These are phyloP conservation scores for Gallinago nigripennis DNA, from an alignment of 2,797 vertebrate genomes.

Conservation along the genomic window DNA sequence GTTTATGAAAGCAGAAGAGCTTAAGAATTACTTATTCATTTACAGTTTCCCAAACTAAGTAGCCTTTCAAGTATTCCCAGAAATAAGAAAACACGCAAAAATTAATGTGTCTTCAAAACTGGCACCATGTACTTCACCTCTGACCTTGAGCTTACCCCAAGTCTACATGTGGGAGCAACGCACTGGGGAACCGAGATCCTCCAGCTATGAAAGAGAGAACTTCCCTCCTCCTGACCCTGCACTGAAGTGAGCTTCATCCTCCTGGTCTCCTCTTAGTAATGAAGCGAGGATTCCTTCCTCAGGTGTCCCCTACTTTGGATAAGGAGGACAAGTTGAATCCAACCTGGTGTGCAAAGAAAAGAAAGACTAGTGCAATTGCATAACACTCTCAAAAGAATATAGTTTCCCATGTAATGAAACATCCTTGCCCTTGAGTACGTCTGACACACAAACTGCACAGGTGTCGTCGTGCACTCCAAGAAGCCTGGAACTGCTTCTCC, in stretches of 20 bases:
- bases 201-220: background rate
- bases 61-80: slow-evolving; percentile 25
- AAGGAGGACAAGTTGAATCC: background rate
- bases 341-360: background rate
- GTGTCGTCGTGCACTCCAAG: background rate
- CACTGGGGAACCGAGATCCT: background rate
- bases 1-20: slow-evolving; percentile 25
- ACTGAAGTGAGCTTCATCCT: background rate
- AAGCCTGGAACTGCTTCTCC: background rate
- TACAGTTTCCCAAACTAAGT: background rate
- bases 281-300: background rate
- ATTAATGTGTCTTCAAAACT: background rate
- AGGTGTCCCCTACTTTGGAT: background rate
- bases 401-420: background rate
- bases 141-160: background rate
- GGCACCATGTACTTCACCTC: background rate
- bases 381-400: background rate
- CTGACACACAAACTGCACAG: background rate
- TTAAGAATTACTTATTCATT: slow-evolving; percentile 17
- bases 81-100: slow-evolving; percentile 32
- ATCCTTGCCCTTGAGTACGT: background rate
- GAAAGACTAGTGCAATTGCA: background rate
- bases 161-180: background rate
- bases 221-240: background rate
- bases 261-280: background rate